Conservation (phyloP, 2,113 vertebrate species). For the Microtus montanus region DNA sequence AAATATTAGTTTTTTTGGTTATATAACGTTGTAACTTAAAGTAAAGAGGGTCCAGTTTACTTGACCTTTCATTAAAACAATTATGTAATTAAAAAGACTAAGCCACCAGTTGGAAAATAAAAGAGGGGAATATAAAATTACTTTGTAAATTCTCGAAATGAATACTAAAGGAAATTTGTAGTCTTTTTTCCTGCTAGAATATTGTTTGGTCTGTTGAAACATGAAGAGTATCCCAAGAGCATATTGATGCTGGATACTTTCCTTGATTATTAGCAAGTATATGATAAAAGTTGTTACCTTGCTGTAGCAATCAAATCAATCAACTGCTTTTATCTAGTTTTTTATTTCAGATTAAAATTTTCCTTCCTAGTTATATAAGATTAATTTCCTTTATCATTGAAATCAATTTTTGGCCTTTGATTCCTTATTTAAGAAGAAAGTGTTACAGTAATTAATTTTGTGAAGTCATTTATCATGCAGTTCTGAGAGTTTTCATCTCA, state of each 20-base stretch:
- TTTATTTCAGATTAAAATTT: conserved; percentile 30
- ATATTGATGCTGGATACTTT: background rate
- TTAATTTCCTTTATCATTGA: conserved; percentile 4
- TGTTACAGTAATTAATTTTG: background rate
- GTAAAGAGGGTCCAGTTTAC: conserved; percentile 27
- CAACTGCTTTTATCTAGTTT: background rate
- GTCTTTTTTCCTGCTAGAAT: background rate
- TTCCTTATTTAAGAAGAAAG: conserved; percentile 32
- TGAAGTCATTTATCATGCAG: background rate
- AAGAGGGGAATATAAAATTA: background rate
- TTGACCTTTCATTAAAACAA: conserved; percentile 35
- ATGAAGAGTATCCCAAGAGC: background rate
- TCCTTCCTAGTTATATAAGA: conserved; percentile 1
- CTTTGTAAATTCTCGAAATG: conserved; percentile 8
- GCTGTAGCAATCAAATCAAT: background rate
- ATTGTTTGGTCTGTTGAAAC: background rate
- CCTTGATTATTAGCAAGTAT: background rate
- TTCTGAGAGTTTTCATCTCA: conserved; percentile 45
- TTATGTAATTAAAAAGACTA: background rate
- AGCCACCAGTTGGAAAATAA: background rate
- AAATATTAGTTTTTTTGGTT: background rate
- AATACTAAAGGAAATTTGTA: background rate
- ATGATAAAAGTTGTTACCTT: conserved; percentile 24
- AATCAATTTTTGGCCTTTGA: background rate
- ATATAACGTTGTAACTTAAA: background rate